Evolutionary conservation across 2,888 invertebrate genomes (phyloP), one percentile per base, ranked within the genome.

Genomic region (Stenurella melanura): DNA sequence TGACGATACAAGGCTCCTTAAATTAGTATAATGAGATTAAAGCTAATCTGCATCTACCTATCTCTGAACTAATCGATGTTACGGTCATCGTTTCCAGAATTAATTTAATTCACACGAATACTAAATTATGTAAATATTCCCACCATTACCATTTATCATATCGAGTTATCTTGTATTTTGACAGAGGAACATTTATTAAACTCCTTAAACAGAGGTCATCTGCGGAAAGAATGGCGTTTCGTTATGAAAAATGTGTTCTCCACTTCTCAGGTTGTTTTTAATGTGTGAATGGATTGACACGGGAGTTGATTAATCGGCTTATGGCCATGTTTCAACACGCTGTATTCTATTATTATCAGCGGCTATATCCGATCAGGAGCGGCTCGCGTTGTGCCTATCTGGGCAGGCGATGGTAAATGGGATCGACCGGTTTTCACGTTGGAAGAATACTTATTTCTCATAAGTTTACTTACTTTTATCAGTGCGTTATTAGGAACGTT

Each of bases 251-350:
- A 77, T 77, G 77, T 67, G 66, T 63, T 74, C 74, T 30, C 38
- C 72, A 61, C 71, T 72, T 66, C 74, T 74, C 70, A 66, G 70
- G 73, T 73, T 61, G 73, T 72, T 68, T 67, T 78, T 75, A 78
- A 78, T 71, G 75, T 76, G 78, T 78, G 78, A 78, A 78, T 78
- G 71, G 75, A 78, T 78, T 78, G 78, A 78, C 78, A 78, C 73
- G 74, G 74, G 63, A 66, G 70, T 70, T 78, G 73, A 78, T 78
- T 78, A 75, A 78, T 78, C 74, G 75, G 73, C 73, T 63, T 73
- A 61, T 50, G 30, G 63, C 54, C 61, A 70, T 76, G 71, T 73
- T 73, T 73, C 77, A 77, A 77, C 77, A 72, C 74, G 71, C 50
- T 76, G 71, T 71, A 66, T 78, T 77, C 78, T 76, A 78, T 77